Base-by-base conservation (phyloP, 2,113 vertebrate genomes). In the Narcine bancroftii region DNA sequence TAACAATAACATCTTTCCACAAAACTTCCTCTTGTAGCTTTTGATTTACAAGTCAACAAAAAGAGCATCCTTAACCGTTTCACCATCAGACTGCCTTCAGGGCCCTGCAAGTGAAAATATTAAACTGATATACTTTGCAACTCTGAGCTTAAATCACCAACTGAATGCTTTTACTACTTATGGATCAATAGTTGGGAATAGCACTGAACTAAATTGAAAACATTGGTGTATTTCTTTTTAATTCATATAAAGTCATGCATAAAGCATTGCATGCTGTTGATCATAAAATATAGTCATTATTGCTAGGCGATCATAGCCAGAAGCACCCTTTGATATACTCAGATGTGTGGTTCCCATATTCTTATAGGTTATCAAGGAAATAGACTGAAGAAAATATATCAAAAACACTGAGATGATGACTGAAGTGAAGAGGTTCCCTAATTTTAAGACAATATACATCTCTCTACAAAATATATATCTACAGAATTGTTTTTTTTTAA, bases 41-140 rank as follows among this genome's bases (percentile, higher is more conserved):
- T 91, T 71, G 89, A 91, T 91, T 69, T 91, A 66, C 19, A 69
- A 91, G 65, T 91, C 63, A 91, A 69, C 89, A 91, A 36, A 69
- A 69, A 42, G 39, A 69, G 36, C 65, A 47, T 33, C 39, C 89
- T 89, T 69, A 15, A 21, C 36, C 39, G 2, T 63, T 65, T n/a
- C 60, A 91, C 89, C 63, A 45, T 69, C 63, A 71, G 69, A 69
- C 39, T 47, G 89, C 15, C 89, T 91, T 11, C 26, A 5, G 89
- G 89, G 60, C 11, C 60, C 11, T 33, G 89, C 69, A 42, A 45
- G 89, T 71, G 42, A 42, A 42, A 91, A 91, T 91, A 39, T 69
- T 66, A 47, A 69, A 24, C 65, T 91, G 39, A 69, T 26, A 45
- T 91, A 24, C 47, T 91, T 69, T 89, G 24, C 63, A 66, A 45